Base-by-base conservation (phyloP, 2,113 vertebrate species). In the Hydrochoerus hydrochaeris region DNA sequence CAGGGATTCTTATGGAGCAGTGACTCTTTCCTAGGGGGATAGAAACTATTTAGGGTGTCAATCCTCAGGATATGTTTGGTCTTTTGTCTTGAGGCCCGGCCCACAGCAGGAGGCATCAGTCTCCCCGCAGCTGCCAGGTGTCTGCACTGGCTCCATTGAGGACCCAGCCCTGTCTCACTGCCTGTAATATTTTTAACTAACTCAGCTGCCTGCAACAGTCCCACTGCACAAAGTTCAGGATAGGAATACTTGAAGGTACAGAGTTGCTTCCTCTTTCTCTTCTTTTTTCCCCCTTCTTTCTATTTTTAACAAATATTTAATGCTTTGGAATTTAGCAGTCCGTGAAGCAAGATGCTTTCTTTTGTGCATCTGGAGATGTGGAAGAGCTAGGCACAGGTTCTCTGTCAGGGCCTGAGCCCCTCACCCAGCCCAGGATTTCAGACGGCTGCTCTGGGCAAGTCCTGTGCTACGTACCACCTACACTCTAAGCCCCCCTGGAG, bases 261-360 rank as follows among this genome's bases (percentile, higher is more conserved):
- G 12, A 26, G 14, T 71, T 62, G 28, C 3, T 77, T 62, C 7
- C 32, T 81, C 8, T 60, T 44, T 85, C 11, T 52, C 54, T 28
- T 24, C 32, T 24, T 41, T 82, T 54, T 9, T 60, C 19, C 73
- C 71, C 26, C 14, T 8, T 13, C 3, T 54, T 49, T 5, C 17
- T 83, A 2, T 65, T 94, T 83, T 75, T 12, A 32, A 49, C 26
- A 93, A 19, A 62, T 60, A 84, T 80, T 82, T 77, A 62, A 57
- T 26, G 82, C 11, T 46, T 2, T 38, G 80, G n/a, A 14, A 60
- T 49, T 35, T 19, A 63, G 49, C 62, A 71, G 38, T 63, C 26
- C 83, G 9, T 60, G 57, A 94, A 90, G 60, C 17, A 88, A 90
- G 91, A 75, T 35, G 24, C 17, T n/a, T 81, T 92, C 10, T 19